Evolutionary conservation across 2,113 vertebrate species (phyloP).

Genomic region (Catagonus wagneri): DNA sequence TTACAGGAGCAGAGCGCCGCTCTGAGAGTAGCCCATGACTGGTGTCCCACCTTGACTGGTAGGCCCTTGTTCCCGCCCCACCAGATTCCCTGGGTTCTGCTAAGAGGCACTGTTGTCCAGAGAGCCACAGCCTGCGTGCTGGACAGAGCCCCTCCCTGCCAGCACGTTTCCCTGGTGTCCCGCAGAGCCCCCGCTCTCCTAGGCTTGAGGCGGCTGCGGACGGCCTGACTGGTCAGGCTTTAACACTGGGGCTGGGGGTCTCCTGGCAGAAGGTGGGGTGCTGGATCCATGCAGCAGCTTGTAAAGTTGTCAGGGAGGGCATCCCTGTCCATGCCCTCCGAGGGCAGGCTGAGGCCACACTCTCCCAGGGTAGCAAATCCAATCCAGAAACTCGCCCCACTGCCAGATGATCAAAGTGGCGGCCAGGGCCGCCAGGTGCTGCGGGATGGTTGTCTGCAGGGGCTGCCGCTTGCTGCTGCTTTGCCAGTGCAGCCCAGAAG

Average conservation of each 20-base stretch:
- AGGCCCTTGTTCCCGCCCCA: background rate
- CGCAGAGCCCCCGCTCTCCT: background rate
- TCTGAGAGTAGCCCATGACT: too few relatives aligned
- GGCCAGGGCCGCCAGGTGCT: background rate
- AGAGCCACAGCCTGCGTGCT: background rate
- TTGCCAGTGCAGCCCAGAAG: constrained; percentile 45
- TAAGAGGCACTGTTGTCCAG: background rate
- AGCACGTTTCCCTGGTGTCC: background rate
- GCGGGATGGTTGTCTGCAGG: background rate
- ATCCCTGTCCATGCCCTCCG: background rate
- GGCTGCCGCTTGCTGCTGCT: background rate
- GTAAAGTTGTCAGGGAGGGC: background rate
- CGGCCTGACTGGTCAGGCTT: background rate
- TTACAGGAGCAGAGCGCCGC: too few relatives aligned
- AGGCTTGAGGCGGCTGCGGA: background rate
- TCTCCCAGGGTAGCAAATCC: background rate
- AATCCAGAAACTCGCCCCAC: background rate
- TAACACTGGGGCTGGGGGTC: background rate
- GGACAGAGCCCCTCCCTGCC: background rate
- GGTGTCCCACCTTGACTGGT: too few relatives aligned
- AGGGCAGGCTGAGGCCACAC: background rate
- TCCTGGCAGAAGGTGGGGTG: background rate
- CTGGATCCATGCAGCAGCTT: background rate
- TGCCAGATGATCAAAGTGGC: constrained; percentile 8
- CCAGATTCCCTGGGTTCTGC: background rate